Evolutionary conservation across 1,140 invertebrate species (phyloP).

Genomic region (Ericerus pela): DNA sequence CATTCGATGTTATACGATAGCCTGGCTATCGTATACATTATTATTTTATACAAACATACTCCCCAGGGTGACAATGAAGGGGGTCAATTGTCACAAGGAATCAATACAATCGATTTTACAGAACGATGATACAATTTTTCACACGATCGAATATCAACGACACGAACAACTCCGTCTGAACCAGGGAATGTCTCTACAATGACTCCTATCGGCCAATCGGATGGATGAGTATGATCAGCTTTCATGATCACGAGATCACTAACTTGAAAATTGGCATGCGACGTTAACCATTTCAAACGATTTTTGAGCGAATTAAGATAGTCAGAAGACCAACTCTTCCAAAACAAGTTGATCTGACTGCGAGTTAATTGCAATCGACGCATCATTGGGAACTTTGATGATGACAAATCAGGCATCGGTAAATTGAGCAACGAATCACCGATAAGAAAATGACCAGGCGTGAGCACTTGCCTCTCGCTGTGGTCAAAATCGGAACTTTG

Average conservation of each 20-base stretch:
- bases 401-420: constrained; percentile 3
- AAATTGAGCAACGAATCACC: constrained; percentile 15
- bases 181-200: constrained; percentile 22
- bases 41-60: too few species aligned
- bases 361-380: constrained; percentile 19
- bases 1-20: too few species aligned
- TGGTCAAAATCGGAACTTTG: too few species aligned
- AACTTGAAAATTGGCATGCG: constrained; percentile 13
- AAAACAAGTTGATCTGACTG: constrained; percentile 21
- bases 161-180: constrained; percentile 21
- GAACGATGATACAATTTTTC: too few species aligned
- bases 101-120: too few species aligned
- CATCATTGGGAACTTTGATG: constrained; percentile 17
- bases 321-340: constrained; percentile 25
- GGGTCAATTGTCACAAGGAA: too few species aligned
- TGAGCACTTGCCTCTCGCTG: constrained; percentile 22
- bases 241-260: constrained; percentile 22
- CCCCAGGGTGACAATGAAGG: too few species aligned
- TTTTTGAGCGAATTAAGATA: too few species aligned
- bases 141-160: background rate
- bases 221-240: too few species aligned
- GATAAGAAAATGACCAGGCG: constrained; percentile 26
- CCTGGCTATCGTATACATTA: too few species aligned
- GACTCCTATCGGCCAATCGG: constrained; percentile 24
- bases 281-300: constrained; percentile 23